Evolutionary conservation across 2,113 vertebrate species (phyloP), one percentile per base, ranked within the genome.

Genomic region (Paedocypris sp.): DNA sequence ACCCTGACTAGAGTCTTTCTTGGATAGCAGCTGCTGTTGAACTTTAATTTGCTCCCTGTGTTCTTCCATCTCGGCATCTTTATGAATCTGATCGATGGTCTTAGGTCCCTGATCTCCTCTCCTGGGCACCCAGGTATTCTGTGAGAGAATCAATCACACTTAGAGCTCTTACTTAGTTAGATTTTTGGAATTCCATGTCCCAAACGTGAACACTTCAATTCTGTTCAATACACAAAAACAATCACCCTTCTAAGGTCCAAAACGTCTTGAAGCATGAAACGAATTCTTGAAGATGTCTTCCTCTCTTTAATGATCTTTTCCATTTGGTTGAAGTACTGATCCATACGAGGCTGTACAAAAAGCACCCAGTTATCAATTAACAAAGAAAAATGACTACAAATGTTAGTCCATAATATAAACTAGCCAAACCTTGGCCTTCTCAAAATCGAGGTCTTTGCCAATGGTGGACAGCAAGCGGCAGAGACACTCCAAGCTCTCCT

Each of bases 301-400:
- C 79, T 92, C 71, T 97, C 94, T 77, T 97, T 97, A 63, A 97
- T 97, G 23, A 98, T 98, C 75, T 96, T 96, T 74, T 93, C 94
- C 90, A 97, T 96, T 77, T 98, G 93, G 72, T 87, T 86, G 69
- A 98, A 98, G 75, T 98, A 98, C 76, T 97, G 94, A 80, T 98
- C 94, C 94, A 98, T 97, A 1, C 92, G 90, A 47, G 93, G 94
- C 94, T 98, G 69, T 1, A 18, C 5, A 66, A 1, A 67, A 5
- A 50, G 1, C 26, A 12, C 33, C 33, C 31, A 54, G n/a, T n/a
- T 0, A 1, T 2, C 3, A 23, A 6, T 58, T 19, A n/a, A 11
- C 19, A 10, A 50, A 32, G 9, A 13, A 7, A 47, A 15, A 13
- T 8, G 23, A 25, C 20, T 46, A 13, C 43, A 41, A n/a, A n/a